phyloP scores from a whole-genome alignment of 2,113 vertebrate genomes.

The Pluvialis apricaria region DNA sequence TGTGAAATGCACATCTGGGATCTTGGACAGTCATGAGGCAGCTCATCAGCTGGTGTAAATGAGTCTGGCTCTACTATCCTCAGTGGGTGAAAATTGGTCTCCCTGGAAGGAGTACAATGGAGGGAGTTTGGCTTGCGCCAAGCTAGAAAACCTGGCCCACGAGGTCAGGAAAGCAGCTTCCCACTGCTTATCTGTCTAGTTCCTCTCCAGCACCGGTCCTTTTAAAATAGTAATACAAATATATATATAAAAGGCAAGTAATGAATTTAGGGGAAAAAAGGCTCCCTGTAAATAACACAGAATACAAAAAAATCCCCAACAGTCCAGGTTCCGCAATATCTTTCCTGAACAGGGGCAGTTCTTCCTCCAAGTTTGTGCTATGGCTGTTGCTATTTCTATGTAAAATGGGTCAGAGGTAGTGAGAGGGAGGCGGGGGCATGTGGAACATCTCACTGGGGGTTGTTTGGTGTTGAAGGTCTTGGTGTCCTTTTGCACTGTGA shows the following conservation, averaged over 20 bases:
- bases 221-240: background rate
- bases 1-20: constrained; percentile 23
- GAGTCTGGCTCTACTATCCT: background rate
- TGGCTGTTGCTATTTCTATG: background rate
- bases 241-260: background rate
- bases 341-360: background rate
- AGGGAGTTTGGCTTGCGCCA: background rate
- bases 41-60: constrained; percentile 48
- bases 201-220: background rate
- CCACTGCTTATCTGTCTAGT: background rate
- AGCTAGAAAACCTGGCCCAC: background rate
- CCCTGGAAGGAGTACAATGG: background rate
- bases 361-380: background rate
- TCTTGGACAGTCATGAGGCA: constrained; percentile 11
- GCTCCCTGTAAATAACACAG: background rate
- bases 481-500: background rate
- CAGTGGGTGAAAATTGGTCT: background rate
- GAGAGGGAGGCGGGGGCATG: accelerated
- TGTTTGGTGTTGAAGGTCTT: background rate
- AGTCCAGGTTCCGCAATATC: background rate
- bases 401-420: background rate
- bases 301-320: background rate
- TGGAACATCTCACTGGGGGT: background rate
- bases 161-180: background rate
- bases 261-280: background rate